Base-by-base conservation (phyloP, 2,113 vertebrate species). In the Boulengeromyrus knoepffleri region DNA sequence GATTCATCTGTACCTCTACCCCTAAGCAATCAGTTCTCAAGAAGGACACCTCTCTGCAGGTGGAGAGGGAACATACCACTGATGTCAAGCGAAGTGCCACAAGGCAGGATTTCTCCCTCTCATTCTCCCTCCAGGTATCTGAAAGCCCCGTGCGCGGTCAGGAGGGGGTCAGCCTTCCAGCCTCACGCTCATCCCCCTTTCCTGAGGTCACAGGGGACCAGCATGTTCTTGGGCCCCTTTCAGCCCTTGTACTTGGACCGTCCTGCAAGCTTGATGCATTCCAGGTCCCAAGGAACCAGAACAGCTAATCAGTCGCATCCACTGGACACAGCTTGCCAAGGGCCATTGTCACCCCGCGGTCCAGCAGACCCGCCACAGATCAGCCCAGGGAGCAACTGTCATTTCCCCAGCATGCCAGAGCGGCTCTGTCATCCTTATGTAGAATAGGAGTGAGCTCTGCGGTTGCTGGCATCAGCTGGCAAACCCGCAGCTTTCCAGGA, bases 251-350 rank as follows among this genome's bases (percentile, higher is more conserved):
- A 3, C 52, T 87, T 74, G n/a, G 85, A 87, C 89, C 19, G 6
- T 36, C 27, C 88, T 47, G 10, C 19, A 70, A 70, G 7, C 19
- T 45, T 31, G 21, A 49, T 86, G 53, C 45, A 36, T 90, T 39
- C 45, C 89, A 90, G 56, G 31, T 42, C 27, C 74, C 31, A n/a
- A 36, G 21, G 47, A 83, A 74, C 36, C 21, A 83, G 88, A 74
- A 42, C n/a, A 3, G 47, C 93, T 95, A 94, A 94, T 95, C 93
- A 95, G 91, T 91, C 80, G 62, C 88, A 92, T 88, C 92, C 90
- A 50, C 70, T n/a, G 27, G 70, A 89, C 46, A 39, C 27, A 39
- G 62, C 46, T 42, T 52, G 66, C 70, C 88, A 45, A 24, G 27
- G 66, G 70, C 46, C 88, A 80, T 24, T 47, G 47, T 42, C 45